These are phyloP conservation scores for Musca domestica DNA, from an alignment of 1,140 invertebrate species.

Conservation along the genomic window DNA sequence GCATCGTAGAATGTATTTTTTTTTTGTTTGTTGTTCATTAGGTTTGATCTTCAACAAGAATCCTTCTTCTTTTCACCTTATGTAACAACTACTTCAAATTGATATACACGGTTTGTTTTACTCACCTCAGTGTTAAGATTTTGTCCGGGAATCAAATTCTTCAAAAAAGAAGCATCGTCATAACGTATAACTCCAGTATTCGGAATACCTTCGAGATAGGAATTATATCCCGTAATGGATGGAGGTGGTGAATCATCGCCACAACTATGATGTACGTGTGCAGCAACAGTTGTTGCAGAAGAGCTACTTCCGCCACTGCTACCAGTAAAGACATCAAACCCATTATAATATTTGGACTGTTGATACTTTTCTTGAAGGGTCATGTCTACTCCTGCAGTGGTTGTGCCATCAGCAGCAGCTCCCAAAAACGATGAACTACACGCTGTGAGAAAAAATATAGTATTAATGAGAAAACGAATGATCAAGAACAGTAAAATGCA, in stretches of 20 bases:
- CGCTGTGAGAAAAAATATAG: background rate
- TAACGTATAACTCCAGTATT: slow-evolving; percentile 51
- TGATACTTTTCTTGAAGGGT: slow-evolving; percentile 47
- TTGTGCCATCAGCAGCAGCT: slow-evolving; percentile 29
- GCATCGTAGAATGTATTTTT: background rate
- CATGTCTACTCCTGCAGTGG: background rate
- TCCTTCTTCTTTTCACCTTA: no score
- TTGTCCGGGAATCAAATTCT: slow-evolving; percentile 57
- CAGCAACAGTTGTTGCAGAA: slow-evolving; percentile 4
- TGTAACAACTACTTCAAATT: no score
- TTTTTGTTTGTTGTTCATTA: background rate
- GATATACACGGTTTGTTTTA: no score
- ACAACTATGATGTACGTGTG: slow-evolving; percentile 31
- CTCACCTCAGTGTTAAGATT: slow-evolving; percentile 59
- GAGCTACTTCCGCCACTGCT: slow-evolving; percentile 11
- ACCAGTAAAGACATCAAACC: slow-evolving; percentile 38
- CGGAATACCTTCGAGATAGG: slow-evolving; percentile 50
- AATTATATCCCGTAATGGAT: slow-evolving; percentile 51
- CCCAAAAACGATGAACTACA: slow-evolving; percentile 13
- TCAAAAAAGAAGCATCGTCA: slow-evolving; percentile 57
- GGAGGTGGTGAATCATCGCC: slow-evolving; percentile 51
- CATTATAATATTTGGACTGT: slow-evolving; percentile 50
- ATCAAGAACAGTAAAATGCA: background rate
- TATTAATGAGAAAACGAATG: background rate
- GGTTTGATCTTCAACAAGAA: no score